Conservation (phyloP, 2,113 vertebrate species). For the Percina caprodes region DNA sequence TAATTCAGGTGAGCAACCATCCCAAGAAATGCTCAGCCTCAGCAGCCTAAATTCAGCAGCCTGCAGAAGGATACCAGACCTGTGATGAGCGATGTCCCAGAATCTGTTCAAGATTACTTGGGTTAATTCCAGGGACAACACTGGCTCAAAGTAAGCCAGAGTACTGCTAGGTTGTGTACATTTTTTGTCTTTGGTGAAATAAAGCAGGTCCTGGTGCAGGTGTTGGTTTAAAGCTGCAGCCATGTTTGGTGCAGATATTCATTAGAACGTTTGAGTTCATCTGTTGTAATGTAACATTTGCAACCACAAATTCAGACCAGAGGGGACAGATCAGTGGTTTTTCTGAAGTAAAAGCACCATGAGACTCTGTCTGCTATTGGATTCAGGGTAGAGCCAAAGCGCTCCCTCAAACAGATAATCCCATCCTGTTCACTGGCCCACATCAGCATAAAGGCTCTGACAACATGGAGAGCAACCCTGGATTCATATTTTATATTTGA, state of each 20-base stretch:
- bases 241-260: slow-evolving; percentile 2
- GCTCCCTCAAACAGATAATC: slow-evolving; percentile 26
- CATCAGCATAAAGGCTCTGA: slow-evolving; percentile 2
- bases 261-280: neutral
- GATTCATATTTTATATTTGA: slow-evolving; percentile 12
- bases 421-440: slow-evolving; percentile 20
- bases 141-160: neutral
- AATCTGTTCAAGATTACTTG: slow-evolving; percentile 7
- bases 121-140: neutral
- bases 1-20: slow-evolving; percentile 28
- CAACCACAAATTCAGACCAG: slow-evolving; percentile 22
- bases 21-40: neutral
- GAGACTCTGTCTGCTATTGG: slow-evolving; percentile 19
- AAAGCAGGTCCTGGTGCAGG: neutral
- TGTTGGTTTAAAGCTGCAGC: slow-evolving; percentile 1
- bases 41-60: slow-evolving; percentile 5
- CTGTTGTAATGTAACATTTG: neutral
- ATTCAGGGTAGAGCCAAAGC: slow-evolving; percentile 24
- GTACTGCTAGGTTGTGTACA: neutral
- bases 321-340: slow-evolving; percentile 3
- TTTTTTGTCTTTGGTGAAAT: neutral
- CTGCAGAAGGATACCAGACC: slow-evolving; percentile 6
- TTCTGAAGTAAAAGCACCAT: slow-evolving; percentile 7
- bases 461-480: slow-evolving; percentile 3
- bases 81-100: neutral